Evolutionary conservation across 1,140 invertebrate genomes (phyloP), one percentile per base, ranked within the genome.

Genomic region (Harpegnathos saltator): DNA sequence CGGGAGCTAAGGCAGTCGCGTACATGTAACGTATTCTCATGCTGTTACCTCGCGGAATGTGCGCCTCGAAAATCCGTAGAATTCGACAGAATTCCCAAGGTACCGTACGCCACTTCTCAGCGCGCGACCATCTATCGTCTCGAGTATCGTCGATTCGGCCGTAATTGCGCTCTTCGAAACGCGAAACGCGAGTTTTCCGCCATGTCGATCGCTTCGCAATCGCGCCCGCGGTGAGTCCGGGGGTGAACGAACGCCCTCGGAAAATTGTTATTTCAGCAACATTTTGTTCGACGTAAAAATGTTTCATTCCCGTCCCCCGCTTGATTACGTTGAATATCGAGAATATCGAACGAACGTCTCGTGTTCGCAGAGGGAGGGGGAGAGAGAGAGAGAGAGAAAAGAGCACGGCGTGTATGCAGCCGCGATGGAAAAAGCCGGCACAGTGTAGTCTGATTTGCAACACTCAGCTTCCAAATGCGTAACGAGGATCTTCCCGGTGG

Each of bases 41-140:
- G 62, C 62, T 58, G 62, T 59, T 80, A 44, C 29, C 73, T 50
- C 44, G 22, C 62, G 54, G 73, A 61, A 78, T 68, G 63, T 19
- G 72, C 48, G 50, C 73, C 74, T 59, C 74, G 82, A 84, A 84
- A 84, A 80, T 84, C 65, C 65, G 12, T 80, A 71, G 74, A 84
- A 84, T 80, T 84, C 75, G 75, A 69, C 29, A 24, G 72, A 59
- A 50, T 82, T 62, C 56, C n/a, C 65, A 17, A 14, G 71, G 50
- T 17, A 48, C 48, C 77, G 33, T 72, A 12, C 74, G 78, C 69
- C 78, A 82, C 71, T 82, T 82, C 78, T 62, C 75, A 24, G 12
- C 22, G 24, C 1, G 2, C 58, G 29, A 56, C 58, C 5, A 63
- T 50, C 17, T 15, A 33, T 44, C 38, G 38, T 44, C 38, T 17